phyloP scores from a whole-genome alignment of 1,140 invertebrate genomes.

The Cardiocondyla obscurior region DNA sequence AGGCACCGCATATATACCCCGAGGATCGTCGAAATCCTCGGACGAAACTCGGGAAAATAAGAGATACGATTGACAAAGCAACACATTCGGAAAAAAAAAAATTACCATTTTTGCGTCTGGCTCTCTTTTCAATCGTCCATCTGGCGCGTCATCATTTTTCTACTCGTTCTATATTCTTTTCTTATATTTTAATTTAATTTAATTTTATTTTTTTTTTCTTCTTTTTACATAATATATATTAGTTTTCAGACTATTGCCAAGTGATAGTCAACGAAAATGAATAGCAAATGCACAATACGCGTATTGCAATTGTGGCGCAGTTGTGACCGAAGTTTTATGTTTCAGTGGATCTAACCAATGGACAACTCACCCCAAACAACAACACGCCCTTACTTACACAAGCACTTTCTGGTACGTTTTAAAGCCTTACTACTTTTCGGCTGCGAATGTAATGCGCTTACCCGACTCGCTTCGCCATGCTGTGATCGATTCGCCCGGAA shows the following conservation, averaged over 20 bases:
- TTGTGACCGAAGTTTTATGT: constrained; percentile 85
- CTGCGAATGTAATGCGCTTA: constrained; percentile 59
- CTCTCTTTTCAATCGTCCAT: constrained; percentile 59
- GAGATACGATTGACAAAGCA: constrained; percentile 69
- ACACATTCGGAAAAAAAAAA: constrained; percentile 71
- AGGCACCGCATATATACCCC: constrained; percentile 19
- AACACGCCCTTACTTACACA: constrained; percentile 96
- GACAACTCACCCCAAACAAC: constrained; percentile 96
- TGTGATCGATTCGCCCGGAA: constrained; percentile 38
- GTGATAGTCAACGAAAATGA: constrained; percentile 39
- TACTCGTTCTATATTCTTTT: constrained; percentile 18
- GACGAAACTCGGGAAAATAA: constrained; percentile 50
- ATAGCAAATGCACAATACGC: constrained; percentile 47
- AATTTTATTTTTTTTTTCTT: constrained; percentile 6
- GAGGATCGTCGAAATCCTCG: constrained; percentile 42
- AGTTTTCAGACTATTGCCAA: constrained; percentile 26
- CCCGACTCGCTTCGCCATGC: constrained; percentile 32
- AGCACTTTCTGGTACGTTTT: constrained; percentile 94
- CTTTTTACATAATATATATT: constrained; percentile 10
- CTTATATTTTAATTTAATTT: too few species aligned
- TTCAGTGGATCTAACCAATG: constrained; percentile 97
- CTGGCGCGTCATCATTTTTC: constrained; percentile 47
- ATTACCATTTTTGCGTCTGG: constrained; percentile 48
- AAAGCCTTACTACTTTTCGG: constrained; percentile 52
- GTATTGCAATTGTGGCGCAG: constrained; percentile 65